phyloP scores from a whole-genome alignment of 2,888 invertebrate species.

The Alsophila aescularia region DNA sequence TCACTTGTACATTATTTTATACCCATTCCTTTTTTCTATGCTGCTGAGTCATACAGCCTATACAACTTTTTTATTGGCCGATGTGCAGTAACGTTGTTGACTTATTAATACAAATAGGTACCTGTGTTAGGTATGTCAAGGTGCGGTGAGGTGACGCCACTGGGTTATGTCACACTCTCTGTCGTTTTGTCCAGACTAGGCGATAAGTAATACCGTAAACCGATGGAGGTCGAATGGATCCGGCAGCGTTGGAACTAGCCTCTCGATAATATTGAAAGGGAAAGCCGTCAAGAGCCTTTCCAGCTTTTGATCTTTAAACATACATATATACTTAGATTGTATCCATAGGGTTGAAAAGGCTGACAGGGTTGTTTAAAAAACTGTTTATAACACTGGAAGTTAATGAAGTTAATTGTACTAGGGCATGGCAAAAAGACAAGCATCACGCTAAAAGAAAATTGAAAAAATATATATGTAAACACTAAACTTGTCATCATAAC shows the following conservation, averaged over 20 bases:
- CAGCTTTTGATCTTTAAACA: not conserved
- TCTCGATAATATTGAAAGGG: constrained; percentile 21
- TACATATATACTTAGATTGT: not conserved
- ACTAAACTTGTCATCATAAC: too few species aligned
- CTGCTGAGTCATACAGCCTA: not conserved
- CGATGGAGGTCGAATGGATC: constrained; percentile 73
- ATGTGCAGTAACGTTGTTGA: constrained; percentile 27
- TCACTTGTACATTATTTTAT: too few species aligned
- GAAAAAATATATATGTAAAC: too few species aligned
- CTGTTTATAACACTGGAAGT: too few species aligned
- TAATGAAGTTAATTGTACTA: too few species aligned
- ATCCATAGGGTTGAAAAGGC: too few species aligned
- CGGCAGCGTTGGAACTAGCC: constrained; percentile 45
- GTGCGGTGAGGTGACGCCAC: constrained; percentile 72
- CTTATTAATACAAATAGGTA: constrained; percentile 25
- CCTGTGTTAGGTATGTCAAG: constrained; percentile 67
- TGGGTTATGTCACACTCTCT: constrained; percentile 74
- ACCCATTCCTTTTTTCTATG: not conserved
- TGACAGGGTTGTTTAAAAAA: too few species aligned
- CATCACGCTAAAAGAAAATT: too few species aligned
- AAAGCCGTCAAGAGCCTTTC: constrained; percentile 31
- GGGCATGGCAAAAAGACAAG: too few species aligned
- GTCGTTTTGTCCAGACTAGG: constrained; percentile 57
- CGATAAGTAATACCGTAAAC: constrained; percentile 70
- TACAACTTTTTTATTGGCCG: constrained; percentile 5